Evolutionary conservation across 2,888 invertebrate species (phyloP).

Genomic region (Onchidella celtica): DNA sequence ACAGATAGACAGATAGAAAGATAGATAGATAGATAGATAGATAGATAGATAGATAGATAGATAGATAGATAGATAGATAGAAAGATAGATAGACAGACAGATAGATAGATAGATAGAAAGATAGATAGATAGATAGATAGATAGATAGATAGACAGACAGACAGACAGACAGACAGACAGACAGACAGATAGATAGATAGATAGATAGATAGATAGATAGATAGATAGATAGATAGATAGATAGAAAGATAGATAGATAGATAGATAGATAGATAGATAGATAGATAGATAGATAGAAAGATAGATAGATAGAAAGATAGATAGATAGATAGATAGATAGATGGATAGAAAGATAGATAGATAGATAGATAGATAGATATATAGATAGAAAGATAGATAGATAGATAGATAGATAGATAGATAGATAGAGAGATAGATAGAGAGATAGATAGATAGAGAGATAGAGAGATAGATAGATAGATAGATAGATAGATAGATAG

Average conservation of each 20-base stretch:
- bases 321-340: background rate
- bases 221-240: conserved; percentile 5
- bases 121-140: conserved; percentile 10
- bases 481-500: no score
- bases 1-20: background rate
- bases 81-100: background rate
- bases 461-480: no score
- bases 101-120: background rate
- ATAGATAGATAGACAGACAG: background rate
- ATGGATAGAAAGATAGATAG: no score
- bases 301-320: background rate
- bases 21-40: background rate
- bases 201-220: conserved; percentile 6
- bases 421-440: no score
- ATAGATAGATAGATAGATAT: no score
- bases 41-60: background rate
- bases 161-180: background rate
- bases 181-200: background rate
- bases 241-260: background rate
- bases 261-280: background rate
- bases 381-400: no score
- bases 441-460: no score
- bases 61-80: background rate
- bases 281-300: background rate
- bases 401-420: no score